Base-by-base conservation (phyloP, 2,888 invertebrate species). In the Cephus nigrinus region DNA sequence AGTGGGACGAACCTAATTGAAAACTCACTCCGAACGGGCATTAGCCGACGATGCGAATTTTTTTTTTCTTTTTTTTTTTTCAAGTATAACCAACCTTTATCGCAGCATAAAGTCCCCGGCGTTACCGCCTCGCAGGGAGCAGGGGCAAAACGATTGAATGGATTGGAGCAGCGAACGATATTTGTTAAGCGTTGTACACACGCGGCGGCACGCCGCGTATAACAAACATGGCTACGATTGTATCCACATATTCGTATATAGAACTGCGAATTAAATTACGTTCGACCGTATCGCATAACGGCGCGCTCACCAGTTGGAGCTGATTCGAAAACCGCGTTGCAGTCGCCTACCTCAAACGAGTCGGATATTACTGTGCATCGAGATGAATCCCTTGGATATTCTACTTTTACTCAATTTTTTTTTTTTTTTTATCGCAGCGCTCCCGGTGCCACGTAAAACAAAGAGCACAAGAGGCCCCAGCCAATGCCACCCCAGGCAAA, bases 211-310 rank as follows among this genome's bases (percentile, higher is more conserved):
- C 80, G 82, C 83, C 76, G 79, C 82, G 80, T 81, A 85, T 86
- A 84, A 84, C 81, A 74, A 82, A 84, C 85, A 84, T 80, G 84
- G 30, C 71, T 79, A 79, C 83, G 80, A 83, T 86, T 82, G 80
- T 82, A 80, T 80, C 82, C 79, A 77, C 76, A 76, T 73, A 79
- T 36, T 31, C 71, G 71, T 71, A 12, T 33, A 32, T 33, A 15
- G 71, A 32, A 71, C 71, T 55, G 75, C 77, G 81, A 85, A 85
- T 85, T 84, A 85, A 85, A 85, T 85, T 86, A 85, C 83, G 85
- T 79, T 80, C 83, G 86, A 82, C 81, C 86, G 82, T 85, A 85
- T 84, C 82, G 84, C 77, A 82, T 86, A 84, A 85, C 86, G 84
- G 84, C 83, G 85, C 81, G 82, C 82, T 82, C 76, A 79, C 79